Percentiles rank a stretch among this genome's conserved stretches.
Evolutionary conservation across 2,797 vertebrate species (phyloP).

Genomic region (Remorina albescens): DNA sequence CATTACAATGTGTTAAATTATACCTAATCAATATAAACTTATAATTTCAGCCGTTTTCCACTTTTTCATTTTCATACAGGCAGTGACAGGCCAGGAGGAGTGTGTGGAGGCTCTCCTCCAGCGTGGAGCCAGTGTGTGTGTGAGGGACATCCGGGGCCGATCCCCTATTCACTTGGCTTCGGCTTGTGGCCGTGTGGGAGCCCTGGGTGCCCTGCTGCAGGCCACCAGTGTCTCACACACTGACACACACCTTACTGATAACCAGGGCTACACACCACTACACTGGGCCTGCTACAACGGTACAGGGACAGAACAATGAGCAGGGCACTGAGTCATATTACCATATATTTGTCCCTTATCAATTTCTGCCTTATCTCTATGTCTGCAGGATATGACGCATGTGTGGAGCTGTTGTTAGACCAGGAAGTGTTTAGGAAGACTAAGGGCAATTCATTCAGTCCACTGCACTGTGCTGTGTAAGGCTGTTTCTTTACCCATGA

Average conservation of each 20-base stretch:
- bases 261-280: constrained; percentile 95
- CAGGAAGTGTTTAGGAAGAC: constrained; percentile 91
- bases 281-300: constrained; percentile 99
- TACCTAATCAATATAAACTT: neutral
- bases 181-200: constrained; percentile 91
- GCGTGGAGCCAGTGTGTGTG: constrained; percentile 88
- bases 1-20: neutral
- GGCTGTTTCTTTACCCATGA: constrained; percentile 55
- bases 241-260: constrained; percentile 88
- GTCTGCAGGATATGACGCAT: constrained; percentile 92
- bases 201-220: constrained; percentile 90
- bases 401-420: constrained; percentile 94
- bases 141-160: constrained; percentile 89
- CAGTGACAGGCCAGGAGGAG: constrained; percentile 93
- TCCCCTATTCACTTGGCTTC: constrained; percentile 94
- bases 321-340: neutral
- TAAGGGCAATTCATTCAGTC: constrained; percentile 95
- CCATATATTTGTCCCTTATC: neutral
- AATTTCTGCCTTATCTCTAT: neutral
- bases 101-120: constrained; percentile 95
- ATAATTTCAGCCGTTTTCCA: neutral
- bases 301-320: constrained; percentile 73
- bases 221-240: constrained; percentile 81
- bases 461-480: constrained; percentile 99
- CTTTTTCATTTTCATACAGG: constrained; percentile 75